Base-by-base conservation (phyloP, 1,140 invertebrate species). In the Tribolium castaneum region DNA sequence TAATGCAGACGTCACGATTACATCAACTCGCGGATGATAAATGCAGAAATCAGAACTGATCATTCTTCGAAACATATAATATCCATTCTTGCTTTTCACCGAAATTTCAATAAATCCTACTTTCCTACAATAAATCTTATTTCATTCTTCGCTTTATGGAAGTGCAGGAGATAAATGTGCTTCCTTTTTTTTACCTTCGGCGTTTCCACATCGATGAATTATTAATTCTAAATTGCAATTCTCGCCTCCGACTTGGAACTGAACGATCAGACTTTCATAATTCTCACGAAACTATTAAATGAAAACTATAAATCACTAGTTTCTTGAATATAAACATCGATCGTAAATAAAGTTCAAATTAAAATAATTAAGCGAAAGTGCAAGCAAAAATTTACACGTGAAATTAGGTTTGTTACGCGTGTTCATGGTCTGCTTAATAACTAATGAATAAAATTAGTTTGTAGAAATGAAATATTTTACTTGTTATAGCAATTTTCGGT, bases 61-160 rank as follows among this genome's bases (percentile, higher is more conserved):
- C 13, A 12, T 25, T 59, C 54, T 35, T 22, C 25, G 7, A 66
- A 35, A 34, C 30, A 35, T 12, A 62, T 30, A 66, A 66, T 66
- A 66, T 14, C 34, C 30, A 35, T 39, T 39, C 59, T 66, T 12
- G 34, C 25, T 66, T 66, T 66, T 22, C 30, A 34, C 10, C 30
- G 30, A 66, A 66, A 35, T 66, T 66, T 66, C 59, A 66, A 66
- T 66, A 66, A 66, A 66, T 66, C 59, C 59, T 35, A 14, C 59
- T 66, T 66, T 35, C 34, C 59, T 66, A 35, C 30, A 35, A 35
- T 66, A 66, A 66, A 66, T 66, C 59, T 66, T 66, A 66, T 66
- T 66, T 66, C 59, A 66, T 35, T 66, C 59, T 66, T 34, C 13
- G 39, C 59, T 66, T 66, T 66, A 66, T 66, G 12, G 30, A 35